Conservation (phyloP, 2,888 invertebrate genomes). For the Morpho achilles region DNA sequence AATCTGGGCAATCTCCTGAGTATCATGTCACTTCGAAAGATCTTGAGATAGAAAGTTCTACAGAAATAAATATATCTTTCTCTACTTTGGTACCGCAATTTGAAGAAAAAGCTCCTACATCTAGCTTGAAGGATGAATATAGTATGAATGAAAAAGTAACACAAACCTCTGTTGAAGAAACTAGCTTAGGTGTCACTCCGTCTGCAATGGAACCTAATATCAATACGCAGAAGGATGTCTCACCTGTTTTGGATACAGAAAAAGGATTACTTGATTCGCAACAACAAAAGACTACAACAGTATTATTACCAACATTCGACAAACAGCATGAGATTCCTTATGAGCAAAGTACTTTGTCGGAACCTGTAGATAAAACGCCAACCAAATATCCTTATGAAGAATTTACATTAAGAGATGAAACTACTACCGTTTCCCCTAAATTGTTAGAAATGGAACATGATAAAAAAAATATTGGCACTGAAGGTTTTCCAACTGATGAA, state of each 20-base stretch:
- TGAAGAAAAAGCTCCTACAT: conserved; percentile 12
- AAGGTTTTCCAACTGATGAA: background rate
- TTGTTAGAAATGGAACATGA: conserved; percentile 6
- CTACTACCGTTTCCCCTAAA: conserved; percentile 10
- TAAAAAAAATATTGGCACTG: conserved; percentile 3
- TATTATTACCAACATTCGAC: conserved; percentile 1
- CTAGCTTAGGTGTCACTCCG: background rate
- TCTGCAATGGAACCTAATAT: background rate
- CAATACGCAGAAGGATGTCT: conserved; percentile 2
- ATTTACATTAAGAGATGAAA: conserved; percentile 7
- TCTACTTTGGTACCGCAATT: background rate
- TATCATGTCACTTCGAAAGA: background rate
- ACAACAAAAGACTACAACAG: conserved; percentile 6
- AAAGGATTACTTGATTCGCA: background rate
- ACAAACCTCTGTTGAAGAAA: conserved; percentile 7
- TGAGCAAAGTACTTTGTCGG: conserved; percentile 5
- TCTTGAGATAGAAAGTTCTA: conserved; percentile 1
- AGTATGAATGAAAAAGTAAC: conserved; percentile 11
- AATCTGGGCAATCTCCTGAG: conserved; percentile 10
- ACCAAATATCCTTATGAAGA: conserved; percentile 6
- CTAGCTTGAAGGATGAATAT: background rate
- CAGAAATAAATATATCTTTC: background rate
- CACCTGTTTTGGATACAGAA: background rate
- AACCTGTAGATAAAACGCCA: conserved; percentile 2
- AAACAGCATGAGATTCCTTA: background rate